phyloP scores from a whole-genome alignment of 2,113 vertebrate genomes.

The Neotoma lepida region DNA sequence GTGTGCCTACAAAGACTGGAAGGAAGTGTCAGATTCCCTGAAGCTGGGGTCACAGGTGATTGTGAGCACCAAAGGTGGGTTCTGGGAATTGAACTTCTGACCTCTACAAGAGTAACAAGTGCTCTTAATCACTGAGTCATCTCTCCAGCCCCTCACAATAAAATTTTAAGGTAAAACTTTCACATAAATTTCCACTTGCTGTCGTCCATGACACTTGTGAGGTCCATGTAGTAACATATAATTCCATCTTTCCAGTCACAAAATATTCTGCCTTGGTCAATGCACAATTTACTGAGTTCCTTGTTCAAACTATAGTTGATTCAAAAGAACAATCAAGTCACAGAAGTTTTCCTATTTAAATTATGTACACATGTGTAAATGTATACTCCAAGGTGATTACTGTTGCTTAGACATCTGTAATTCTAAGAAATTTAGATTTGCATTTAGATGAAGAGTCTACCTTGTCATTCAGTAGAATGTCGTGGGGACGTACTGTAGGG shows the following conservation, averaged over 20 bases:
- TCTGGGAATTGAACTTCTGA: background rate
- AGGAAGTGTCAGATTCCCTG: background rate
- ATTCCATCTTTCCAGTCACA: background rate
- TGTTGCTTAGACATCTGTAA: background rate
- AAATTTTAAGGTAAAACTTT: background rate
- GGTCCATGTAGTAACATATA: background rate
- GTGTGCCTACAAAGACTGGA: background rate
- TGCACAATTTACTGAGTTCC: background rate
- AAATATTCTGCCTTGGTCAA: background rate
- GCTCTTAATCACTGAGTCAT: background rate
- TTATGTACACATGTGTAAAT: background rate
- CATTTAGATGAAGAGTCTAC: background rate
- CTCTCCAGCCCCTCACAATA: background rate
- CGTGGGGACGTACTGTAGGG: too few relatives aligned
- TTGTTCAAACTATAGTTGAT: conserved; percentile 32
- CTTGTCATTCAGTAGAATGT: background rate
- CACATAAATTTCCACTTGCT: background rate
- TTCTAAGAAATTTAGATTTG: conserved; percentile 26
- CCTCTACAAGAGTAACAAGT: background rate
- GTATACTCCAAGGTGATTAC: background rate
- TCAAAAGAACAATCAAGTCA: conserved; percentile 5
- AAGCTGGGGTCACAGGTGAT: background rate
- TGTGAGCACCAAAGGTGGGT: background rate
- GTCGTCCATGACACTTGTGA: background rate
- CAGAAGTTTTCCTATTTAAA: background rate